Conservation (phyloP, 30 jellyfish, hydroid and myxozoan species). For the Hydra vulgaris region DNA sequence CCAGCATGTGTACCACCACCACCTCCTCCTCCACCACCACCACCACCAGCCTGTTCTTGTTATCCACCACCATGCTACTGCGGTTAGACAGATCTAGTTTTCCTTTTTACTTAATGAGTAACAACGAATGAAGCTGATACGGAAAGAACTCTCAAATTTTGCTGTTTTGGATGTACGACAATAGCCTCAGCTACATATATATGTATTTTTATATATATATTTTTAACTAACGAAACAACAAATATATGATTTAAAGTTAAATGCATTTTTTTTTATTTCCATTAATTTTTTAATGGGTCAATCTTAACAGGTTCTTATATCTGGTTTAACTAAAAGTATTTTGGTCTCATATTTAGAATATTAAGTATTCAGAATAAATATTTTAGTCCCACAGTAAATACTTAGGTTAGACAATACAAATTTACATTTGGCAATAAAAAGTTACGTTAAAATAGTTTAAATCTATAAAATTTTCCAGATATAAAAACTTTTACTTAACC, state of each 20-base stretch:
- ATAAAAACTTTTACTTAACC: no score
- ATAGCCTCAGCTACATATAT: no score
- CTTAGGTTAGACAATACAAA: no score
- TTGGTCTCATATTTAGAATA: no score
- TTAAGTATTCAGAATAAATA: no score
- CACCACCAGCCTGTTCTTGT: conserved; percentile 51
- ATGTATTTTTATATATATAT: background rate
- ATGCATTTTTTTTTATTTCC: background rate
- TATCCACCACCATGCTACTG: background rate
- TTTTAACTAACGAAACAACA: background rate
- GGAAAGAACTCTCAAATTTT: background rate
- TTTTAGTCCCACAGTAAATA: no score
- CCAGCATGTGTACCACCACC: conserved; percentile 95
- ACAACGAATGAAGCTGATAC: background rate
- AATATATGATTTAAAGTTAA: background rate
- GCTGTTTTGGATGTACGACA: background rate
- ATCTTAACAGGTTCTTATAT: no score
- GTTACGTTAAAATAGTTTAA: no score
- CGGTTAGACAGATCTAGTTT: background rate
- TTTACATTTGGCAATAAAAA: no score
- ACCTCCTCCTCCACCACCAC: conserved; percentile 96
- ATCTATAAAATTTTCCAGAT: no score
- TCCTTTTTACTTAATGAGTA: background rate
- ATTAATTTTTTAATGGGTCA: no score
- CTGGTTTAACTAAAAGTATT: no score